Base-by-base conservation (phyloP, 2,888 invertebrate species). In the Clanis bilineata region DNA sequence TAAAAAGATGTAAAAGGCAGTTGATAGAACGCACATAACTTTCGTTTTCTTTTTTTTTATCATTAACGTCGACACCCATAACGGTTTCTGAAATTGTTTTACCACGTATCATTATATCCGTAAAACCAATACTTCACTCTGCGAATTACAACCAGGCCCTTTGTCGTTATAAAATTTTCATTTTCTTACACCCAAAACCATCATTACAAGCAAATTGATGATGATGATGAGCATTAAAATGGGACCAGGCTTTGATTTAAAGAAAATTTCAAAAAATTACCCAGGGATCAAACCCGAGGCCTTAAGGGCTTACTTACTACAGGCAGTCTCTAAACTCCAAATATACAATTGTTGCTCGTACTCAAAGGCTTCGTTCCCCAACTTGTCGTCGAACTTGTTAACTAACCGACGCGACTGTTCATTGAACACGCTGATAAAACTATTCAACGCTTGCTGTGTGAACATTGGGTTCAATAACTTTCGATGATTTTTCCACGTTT, bases 381-480 rank as follows among this genome's bases (percentile, higher is more conserved):
- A 63, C 21, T 73, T 58, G 1, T 32, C 47, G 6, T 59, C 67
- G 1, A 81, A 51, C 5, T 58, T 65, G 0, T 68, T 51, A 0
- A 73, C 72, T 39, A 82, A 59, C 21, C 64, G 60, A 18, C 64
- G 65, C 0, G 76, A 64, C 39, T 77, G 76, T 2, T 56, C 63
- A 58, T 83, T 83, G 63, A 82, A 79, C 1, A 82, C 65, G 0
- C 64, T 67, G 6, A 80, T 55, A 51, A 76, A 83, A 2, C 70
- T 71, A 7, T 79, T 69, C 3, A 76, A 62, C 1, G 81, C 73
- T 32, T 74, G 72, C 18, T 77, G 70, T 12, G 71, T 73, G 65
- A 82, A 81, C 0, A 82, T 72, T 1, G 82, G 80, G 25, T 69
- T 74, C 23, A 83, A 60, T 3, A 80, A 61, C 44, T 74, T 82